phyloP scores from a whole-genome alignment of 2,797 vertebrate genomes.

The Gadopsis marmoratus region DNA sequence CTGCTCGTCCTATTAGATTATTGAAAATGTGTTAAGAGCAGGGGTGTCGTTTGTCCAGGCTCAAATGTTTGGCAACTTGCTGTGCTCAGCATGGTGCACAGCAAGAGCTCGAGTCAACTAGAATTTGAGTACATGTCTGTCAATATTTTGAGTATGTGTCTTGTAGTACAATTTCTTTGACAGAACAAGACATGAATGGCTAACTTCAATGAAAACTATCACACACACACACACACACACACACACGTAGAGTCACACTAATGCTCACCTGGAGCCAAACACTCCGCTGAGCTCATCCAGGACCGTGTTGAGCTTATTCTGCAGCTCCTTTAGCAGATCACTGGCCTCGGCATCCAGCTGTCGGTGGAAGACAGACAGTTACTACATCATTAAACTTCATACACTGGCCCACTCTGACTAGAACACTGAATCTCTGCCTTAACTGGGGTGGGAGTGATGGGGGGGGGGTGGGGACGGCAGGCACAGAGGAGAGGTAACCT shows the following conservation, averaged over 20 bases:
- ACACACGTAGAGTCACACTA: slow-evolving; percentile 8
- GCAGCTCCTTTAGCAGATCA: slow-evolving; percentile 93
- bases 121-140: slow-evolving; percentile 26
- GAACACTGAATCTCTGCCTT: slow-evolving; percentile 55
- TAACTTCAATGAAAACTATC: slow-evolving; percentile 38
- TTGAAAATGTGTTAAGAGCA: slow-evolving; percentile 20
- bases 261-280: slow-evolving; percentile 92
- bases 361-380: slow-evolving; percentile 72
- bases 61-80: slow-evolving; percentile 43
- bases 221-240: slow-evolving; percentile 9
- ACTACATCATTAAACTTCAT: slow-evolving; percentile 56
- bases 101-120: slow-evolving; percentile 43
- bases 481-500: slow-evolving; percentile 65
- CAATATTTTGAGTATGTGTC: slow-evolving; percentile 28
- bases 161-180: slow-evolving; percentile 34
- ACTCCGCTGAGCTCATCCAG: slow-evolving; percentile 93
- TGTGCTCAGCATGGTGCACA: slow-evolving; percentile 33
- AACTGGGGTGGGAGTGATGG: slow-evolving; percentile 39
- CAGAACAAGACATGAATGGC: slow-evolving; percentile 27
- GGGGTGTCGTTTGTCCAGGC: slow-evolving; percentile 35
- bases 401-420: slow-evolving; percentile 50
- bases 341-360: slow-evolving; percentile 97
- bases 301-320: slow-evolving; percentile 93
- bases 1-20: slow-evolving; percentile 20
- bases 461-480: slow-evolving; percentile 29